Evolutionary conservation across 2,888 invertebrate genomes (phyloP), one percentile per base, ranked within the genome.

Genomic region (Drosophila flavopinicola): DNA sequence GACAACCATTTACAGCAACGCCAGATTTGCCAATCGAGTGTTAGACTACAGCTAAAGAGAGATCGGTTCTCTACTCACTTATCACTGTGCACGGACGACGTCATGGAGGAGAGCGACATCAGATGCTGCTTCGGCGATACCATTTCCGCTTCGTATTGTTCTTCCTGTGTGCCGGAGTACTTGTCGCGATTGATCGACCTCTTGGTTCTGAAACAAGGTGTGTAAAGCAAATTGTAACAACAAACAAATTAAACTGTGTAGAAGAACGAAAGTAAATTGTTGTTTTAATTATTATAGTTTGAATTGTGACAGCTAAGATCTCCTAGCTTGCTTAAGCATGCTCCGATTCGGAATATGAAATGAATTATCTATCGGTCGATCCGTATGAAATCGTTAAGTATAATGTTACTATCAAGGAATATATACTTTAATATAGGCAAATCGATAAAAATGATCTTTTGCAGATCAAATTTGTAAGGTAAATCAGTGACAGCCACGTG

Each of bases 181-280:
- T 90, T 90, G 54, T 90, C 89, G 45, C 95, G 93, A 29, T 93
- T 94, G 51, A 94, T 92, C 0, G 94, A 93, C 32, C 95, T 91
- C 83, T 92, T 92, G 1, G 92, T 92, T 92, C 91, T 91, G 17
- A 44, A 63, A 56, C 44, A 51, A 60, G 1, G n/a, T n/a, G n/a
- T n/a, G n/a, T 47, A 13, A 59, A 61, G 25, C n/a, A 39, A 63
- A 44, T 32, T 20, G 3, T 27, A 51, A 45, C 35, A 44, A 48
- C 4, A 27, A 39, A 58, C 11, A 45, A 11, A 61, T 23, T 29
- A 17, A 61, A 35, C 38, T 17, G 29, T 44, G 53, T 38, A 54
- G 17, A 41, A 32, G 9, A 66, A 74, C 32, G 27, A 63, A 59
- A 44, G 44, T 57, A 27, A 44, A 11, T 39, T 54, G 53, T 24